phyloP scores from a whole-genome alignment of 1,140 invertebrate species.

The Leptopilina boulardi region DNA sequence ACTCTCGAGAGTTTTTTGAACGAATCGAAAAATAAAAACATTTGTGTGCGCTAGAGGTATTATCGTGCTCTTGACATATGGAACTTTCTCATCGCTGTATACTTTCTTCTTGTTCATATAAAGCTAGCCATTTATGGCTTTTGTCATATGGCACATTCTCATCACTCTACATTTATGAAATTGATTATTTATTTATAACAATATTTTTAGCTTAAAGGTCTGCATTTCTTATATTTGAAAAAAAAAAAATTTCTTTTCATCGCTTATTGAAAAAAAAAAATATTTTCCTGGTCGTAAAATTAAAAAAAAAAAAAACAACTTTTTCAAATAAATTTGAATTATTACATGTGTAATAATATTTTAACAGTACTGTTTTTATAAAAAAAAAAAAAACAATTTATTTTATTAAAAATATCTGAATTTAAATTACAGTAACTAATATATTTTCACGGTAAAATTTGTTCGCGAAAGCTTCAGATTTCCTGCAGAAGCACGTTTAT shows the following conservation, averaged over 20 bases:
- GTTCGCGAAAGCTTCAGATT: slow-evolving; percentile 58
- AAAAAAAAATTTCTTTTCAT: neutral
- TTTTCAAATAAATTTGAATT: no score
- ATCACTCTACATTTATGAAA: slow-evolving; percentile 17
- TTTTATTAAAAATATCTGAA: slow-evolving; percentile 1
- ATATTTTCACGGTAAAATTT: slow-evolving; percentile 31
- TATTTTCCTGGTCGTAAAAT: neutral
- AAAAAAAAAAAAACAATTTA: neutral
- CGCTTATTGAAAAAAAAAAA: neutral
- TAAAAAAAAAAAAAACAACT: no score
- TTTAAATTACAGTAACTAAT: neutral
- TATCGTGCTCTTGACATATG: slow-evolving; percentile 30
- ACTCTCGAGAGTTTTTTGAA: neutral
- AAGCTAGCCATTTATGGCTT: slow-evolving; percentile 17
- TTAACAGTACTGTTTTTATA: no score
- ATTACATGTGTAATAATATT: no score
- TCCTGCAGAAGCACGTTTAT: slow-evolving; percentile 62
- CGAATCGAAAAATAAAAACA: slow-evolving; percentile 19
- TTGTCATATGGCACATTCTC: slow-evolving; percentile 28
- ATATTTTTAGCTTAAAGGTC: neutral
- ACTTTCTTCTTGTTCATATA: neutral
- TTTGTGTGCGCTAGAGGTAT: neutral
- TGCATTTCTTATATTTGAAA: neutral
- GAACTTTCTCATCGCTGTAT: slow-evolving; percentile 19
- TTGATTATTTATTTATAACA: slow-evolving; percentile 2